Base-by-base conservation (phyloP, 2,888 invertebrate genomes). In the Drosophila anceps region DNA sequence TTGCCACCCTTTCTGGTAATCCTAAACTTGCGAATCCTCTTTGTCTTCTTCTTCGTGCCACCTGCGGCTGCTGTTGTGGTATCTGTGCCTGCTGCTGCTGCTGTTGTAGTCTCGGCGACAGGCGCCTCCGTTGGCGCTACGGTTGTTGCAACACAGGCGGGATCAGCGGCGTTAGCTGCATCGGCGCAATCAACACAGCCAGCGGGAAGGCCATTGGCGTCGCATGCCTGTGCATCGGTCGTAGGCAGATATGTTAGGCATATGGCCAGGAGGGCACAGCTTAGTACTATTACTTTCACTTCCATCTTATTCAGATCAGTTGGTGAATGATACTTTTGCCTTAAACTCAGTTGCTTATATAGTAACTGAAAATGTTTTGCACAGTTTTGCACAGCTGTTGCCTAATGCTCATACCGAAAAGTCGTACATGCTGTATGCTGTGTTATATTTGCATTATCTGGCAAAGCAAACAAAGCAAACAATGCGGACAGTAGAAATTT, bases 251-350 rank as follows among this genome's bases (percentile, higher is more conserved):
- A 18, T 37, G 41, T 35, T 0, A 77, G 18, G 50, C 43, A 54
- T 4, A 76, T 39, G 27, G 61, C 72, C 43, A 75, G 8, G 13
- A 76, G 20, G 35, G 46, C 77, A 41, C 77, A 76, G 35, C 35
- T 39, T 3, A 70, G 24, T 4, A 39, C 18, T 20, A 71, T 20
- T 29, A 39, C 27, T 44, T 24, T 53, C 10, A 44, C 12, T 27
- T 61, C 61, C 74, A 75, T 76, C 35, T 65, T 60, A 3, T 1
- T n/a, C 10, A 20, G 43, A 29, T 43, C 20, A 29, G 41, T 63
- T 48, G 39, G 8, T 37, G 41, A 61, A 35, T 76, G 74, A 70
- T 71, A 50, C 20, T 44, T 35, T 41, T 18, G 5, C 13, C 20
- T 2, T 13, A 33, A 1, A 7, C 35, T 44, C n/a, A 39, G 39